These are phyloP conservation scores for Acipenser transmontanus DNA, from an alignment of 2,797 vertebrate genomes.

Conservation along the genomic window DNA sequence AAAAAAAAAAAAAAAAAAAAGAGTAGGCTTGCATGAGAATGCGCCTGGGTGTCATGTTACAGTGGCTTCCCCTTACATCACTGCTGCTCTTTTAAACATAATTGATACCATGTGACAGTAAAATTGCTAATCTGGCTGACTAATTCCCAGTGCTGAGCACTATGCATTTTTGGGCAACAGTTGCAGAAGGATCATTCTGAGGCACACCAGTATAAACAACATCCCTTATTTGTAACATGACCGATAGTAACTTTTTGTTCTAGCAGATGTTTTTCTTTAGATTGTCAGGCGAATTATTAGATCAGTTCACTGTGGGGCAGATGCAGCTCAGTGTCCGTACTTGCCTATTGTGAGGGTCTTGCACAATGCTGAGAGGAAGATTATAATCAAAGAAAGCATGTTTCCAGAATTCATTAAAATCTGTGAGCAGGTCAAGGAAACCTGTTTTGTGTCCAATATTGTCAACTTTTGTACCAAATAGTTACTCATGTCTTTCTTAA, in stretches of 20 bases:
- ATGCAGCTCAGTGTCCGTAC: too few relatives aligned
- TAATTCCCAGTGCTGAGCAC: conserved; percentile 20
- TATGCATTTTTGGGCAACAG: conserved; percentile 11
- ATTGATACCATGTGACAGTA: conserved; percentile 52
- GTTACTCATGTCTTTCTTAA: too few relatives aligned
- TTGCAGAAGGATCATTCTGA: conserved; percentile 3
- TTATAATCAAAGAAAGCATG: background rate
- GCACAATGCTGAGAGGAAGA: conserved; percentile 15
- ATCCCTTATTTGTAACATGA: conserved; percentile 24
- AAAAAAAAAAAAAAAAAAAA: too few relatives aligned
- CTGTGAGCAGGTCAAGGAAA: too few relatives aligned
- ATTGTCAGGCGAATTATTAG: too few relatives aligned
- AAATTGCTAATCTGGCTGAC: conserved; percentile 51
- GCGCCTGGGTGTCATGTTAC: conserved; percentile 24
- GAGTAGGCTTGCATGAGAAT: too few relatives aligned
- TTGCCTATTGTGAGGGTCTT: background rate
- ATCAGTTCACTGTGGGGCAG: conserved; percentile 6
- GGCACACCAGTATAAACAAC: conserved; percentile 6
- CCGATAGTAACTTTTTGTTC: conserved; percentile 44
- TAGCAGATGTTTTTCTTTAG: conserved; percentile 14
- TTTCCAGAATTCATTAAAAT: too few relatives aligned
- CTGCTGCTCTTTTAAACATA: conserved; percentile 31
- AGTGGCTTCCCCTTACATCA: conserved; percentile 48
- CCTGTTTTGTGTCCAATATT: too few relatives aligned
- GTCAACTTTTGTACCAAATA: too few relatives aligned